phyloP scores from a whole-genome alignment of 2,797 vertebrate genomes.

The Anguilla obscura region DNA sequence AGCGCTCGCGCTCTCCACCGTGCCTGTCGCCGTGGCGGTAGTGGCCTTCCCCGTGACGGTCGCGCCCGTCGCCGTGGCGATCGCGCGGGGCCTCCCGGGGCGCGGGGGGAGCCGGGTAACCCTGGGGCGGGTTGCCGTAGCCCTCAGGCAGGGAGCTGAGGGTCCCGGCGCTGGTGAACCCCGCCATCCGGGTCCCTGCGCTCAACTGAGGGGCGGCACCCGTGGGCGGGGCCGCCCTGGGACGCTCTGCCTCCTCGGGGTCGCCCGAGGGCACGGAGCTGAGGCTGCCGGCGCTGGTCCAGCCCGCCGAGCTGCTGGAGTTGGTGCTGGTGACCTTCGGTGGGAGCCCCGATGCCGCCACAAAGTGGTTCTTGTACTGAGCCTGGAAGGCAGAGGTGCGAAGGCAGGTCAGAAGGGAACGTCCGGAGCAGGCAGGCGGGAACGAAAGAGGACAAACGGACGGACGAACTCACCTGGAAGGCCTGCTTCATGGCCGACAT shows the following conservation, averaged over 20 bases:
- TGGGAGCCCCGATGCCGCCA: slow-evolving; percentile 86
- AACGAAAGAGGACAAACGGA: not conserved
- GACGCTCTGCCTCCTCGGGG: slow-evolving; percentile 63
- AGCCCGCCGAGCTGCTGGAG: slow-evolving; percentile 83
- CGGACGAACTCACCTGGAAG: slow-evolving; percentile 81
- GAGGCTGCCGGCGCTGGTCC: slow-evolving; percentile 96
- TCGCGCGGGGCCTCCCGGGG: slow-evolving; percentile 62
- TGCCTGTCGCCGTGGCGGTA: slow-evolving; percentile 66
- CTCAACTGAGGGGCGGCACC: slow-evolving; percentile 47
- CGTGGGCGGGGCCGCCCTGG: slow-evolving; percentile 51
- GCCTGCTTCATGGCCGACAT: slow-evolving; percentile 96
- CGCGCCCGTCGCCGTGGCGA: slow-evolving; percentile 65
- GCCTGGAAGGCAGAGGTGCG: slow-evolving; percentile 67
- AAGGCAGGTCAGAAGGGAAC: not conserved
- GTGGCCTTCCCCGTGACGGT: slow-evolving; percentile 67
- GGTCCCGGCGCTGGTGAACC: slow-evolving; percentile 90
- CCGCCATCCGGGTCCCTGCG: slow-evolving; percentile 66
- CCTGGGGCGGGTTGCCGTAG: slow-evolving; percentile 59
- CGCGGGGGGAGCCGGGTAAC: slow-evolving; percentile 53
- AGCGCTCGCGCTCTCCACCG: slow-evolving; percentile 43
- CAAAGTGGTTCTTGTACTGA: slow-evolving; percentile 97
- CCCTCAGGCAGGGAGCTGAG: slow-evolving; percentile 82
- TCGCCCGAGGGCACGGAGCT: slow-evolving; percentile 85
- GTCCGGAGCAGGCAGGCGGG: too few relatives aligned
- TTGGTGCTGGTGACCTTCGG: slow-evolving; percentile 87